phyloP scores from a whole-genome alignment of 2,888 invertebrate genomes.

The Mycogona germanica region DNA sequence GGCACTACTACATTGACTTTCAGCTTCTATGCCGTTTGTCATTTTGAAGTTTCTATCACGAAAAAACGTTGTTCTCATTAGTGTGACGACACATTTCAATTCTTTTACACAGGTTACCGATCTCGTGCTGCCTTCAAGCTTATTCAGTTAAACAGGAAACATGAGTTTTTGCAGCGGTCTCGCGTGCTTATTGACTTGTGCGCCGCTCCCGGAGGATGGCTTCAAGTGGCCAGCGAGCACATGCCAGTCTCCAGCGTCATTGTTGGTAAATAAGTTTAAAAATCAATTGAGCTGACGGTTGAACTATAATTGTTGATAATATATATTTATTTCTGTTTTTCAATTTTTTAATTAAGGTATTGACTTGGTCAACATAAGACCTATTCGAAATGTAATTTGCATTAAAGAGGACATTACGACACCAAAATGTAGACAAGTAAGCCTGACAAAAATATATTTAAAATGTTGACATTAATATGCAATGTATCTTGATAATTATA shows the following conservation, averaged over 20 bases:
- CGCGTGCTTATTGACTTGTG: conserved; percentile 96
- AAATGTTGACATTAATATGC: no score
- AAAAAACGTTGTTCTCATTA: neutral
- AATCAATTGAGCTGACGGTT: neutral
- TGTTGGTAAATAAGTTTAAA: conserved; percentile 43
- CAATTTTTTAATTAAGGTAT: conserved; percentile 45
- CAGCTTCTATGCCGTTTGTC: neutral
- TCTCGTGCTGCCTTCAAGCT: conserved; percentile 99
- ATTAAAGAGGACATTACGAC: conserved; percentile 94
- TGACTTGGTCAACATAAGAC: conserved; percentile 87
- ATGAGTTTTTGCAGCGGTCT: conserved; percentile 89
- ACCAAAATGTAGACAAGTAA: conserved; percentile 58
- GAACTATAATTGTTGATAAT: neutral
- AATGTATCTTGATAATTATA: no score
- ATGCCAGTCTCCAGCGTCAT: conserved; percentile 95
- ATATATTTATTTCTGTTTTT: conserved; percentile 5
- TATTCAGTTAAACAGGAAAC: conserved; percentile 93
- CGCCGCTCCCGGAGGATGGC: conserved; percentile 99
- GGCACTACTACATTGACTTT: neutral
- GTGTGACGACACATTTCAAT: no score
- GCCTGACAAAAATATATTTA: no score
- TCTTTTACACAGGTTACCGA: conserved; percentile 58
- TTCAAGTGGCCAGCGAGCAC: conserved; percentile 93
- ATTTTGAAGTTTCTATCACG: neutral
- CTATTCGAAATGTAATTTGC: conserved; percentile 79